These are phyloP conservation scores for Notothenia coriiceps DNA, from an alignment of 2,113 vertebrate genomes.

Conservation along the genomic window DNA sequence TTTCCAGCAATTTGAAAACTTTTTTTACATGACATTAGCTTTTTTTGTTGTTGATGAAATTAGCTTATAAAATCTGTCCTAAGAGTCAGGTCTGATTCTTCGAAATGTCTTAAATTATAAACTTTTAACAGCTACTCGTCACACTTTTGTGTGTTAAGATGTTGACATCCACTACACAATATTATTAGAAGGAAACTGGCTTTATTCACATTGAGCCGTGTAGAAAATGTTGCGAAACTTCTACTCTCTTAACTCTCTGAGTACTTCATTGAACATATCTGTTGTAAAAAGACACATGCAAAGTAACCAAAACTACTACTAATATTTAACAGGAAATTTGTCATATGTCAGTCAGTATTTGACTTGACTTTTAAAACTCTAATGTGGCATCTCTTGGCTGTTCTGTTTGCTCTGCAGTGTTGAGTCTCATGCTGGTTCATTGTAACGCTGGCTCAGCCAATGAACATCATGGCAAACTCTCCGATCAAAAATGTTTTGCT, in stretches of 20 bases:
- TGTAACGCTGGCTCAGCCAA: neutral
- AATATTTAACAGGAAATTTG: neutral
- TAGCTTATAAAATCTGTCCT: neutral
- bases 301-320: neutral
- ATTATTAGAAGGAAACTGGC: neutral
- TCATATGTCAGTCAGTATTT: neutral
- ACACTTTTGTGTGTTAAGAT: neutral
- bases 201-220: neutral
- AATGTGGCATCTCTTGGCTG: neutral
- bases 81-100: neutral
- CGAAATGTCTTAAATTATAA: neutral
- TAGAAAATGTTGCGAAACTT: neutral
- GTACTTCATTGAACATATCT: neutral
- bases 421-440: slow-evolving; percentile 24
- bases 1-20: neutral
- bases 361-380: slow-evolving; percentile 5
- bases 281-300: neutral
- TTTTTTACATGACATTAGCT: neutral
- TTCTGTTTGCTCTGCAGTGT: slow-evolving; percentile 6
- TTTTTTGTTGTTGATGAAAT: too few relatives aligned
- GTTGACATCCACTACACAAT: neutral
- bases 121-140: neutral
- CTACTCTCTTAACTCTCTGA: too few relatives aligned
- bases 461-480: neutral
- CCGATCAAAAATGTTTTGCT: neutral